Evolutionary conservation across 2,113 vertebrate genomes (phyloP).

Genomic region (Poicephalus gulielmi): DNA sequence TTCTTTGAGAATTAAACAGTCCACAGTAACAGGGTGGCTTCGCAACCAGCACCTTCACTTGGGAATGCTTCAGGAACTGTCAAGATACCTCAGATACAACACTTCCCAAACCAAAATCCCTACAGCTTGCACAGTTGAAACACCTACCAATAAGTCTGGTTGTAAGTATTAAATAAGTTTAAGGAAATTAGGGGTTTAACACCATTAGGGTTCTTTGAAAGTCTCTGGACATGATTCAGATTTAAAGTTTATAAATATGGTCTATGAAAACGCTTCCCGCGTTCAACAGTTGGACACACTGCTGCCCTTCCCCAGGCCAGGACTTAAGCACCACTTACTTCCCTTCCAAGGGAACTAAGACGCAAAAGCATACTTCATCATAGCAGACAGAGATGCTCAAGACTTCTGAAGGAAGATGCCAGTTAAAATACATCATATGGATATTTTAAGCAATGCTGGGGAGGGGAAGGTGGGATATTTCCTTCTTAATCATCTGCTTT

Average conservation of each 20-base stretch:
- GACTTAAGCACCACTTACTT: fast-evolving
- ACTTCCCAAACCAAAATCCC: neutral
- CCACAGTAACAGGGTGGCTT: neutral
- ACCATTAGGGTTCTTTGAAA: neutral
- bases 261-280: fast-evolving
- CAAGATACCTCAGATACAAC: fast-evolving
- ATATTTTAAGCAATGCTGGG: neutral
- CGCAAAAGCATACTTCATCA: fast-evolving
- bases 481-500: neutral
- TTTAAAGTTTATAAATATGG: fast-evolving
- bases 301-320: neutral
- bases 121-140: fast-evolving
- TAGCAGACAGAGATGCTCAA: neutral
- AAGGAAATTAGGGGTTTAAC: neutral
- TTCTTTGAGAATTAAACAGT: neutral
- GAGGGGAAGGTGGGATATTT: conserved; percentile 23
- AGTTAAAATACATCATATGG: neutral
- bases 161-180: fast-evolving
- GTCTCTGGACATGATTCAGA: too few species aligned
- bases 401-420: neutral
- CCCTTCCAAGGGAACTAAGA: fast-evolving
- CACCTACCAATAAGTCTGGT: fast-evolving
- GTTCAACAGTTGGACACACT: fast-evolving
- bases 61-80: neutral
- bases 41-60: neutral